These are phyloP conservation scores for Seira musarum DNA, from an alignment of 2,888 invertebrate species.

Conservation along the genomic window DNA sequence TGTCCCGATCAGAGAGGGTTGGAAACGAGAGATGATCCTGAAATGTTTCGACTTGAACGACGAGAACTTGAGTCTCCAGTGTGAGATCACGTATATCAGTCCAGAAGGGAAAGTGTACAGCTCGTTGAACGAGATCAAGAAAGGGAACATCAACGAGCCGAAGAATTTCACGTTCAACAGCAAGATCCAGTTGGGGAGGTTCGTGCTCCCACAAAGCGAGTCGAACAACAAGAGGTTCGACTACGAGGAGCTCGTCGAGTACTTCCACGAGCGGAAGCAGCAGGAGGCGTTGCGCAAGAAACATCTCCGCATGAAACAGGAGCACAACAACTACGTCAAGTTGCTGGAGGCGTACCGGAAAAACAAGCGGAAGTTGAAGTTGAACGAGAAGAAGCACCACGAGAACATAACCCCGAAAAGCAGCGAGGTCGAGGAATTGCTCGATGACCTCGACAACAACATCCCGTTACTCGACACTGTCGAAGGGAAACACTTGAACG, in stretches of 20 bases:
- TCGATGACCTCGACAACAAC: slow-evolving; percentile 31
- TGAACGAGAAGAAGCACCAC: slow-evolving; percentile 30
- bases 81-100: slow-evolving; percentile 92
- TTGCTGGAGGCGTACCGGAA: slow-evolving; percentile 26
- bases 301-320: slow-evolving; percentile 33
- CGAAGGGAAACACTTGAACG: slow-evolving; percentile 76
- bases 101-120: slow-evolving; percentile 78
- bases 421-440: slow-evolving; percentile 29
- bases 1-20: slow-evolving; percentile 83
- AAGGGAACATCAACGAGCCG: slow-evolving; percentile 72
- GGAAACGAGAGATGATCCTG: slow-evolving; percentile 94
- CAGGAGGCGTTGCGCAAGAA: slow-evolving; percentile 53
- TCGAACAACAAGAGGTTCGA: background rate
- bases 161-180: slow-evolving; percentile 96
- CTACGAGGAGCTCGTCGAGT: slow-evolving; percentile 33
- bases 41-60: slow-evolving; percentile 85
- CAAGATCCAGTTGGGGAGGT: slow-evolving; percentile 91
- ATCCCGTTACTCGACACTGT: slow-evolving; percentile 19
- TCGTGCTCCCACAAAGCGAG: slow-evolving; percentile 80
- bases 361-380: slow-evolving; percentile 33
- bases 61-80: slow-evolving; percentile 79
- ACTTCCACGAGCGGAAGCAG: slow-evolving; percentile 54
- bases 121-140: slow-evolving; percentile 75
- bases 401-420: too few species aligned
- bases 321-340: slow-evolving; percentile 22